Base-by-base conservation (phyloP, 1,140 invertebrate species). In the Trinorchestia longiramus region DNA sequence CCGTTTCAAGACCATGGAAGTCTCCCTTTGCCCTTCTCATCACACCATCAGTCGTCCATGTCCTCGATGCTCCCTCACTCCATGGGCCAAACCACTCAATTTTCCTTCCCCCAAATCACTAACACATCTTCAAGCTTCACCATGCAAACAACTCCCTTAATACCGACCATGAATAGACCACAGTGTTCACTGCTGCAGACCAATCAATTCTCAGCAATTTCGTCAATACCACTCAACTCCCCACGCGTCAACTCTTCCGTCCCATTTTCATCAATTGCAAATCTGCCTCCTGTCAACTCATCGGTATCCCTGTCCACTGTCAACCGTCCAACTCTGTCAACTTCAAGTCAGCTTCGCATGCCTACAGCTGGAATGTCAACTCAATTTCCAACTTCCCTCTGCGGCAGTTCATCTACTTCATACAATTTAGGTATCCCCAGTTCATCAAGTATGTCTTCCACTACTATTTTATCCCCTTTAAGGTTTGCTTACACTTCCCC, bases 391-490 rank as follows among this genome's bases (percentile, higher is more conserved):
- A 43, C 15, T 45, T 45, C 92, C 8, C 11, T 23, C 40, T 94
- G 41, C 41, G n/a, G 41, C 88, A 90, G 88, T 6, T n/a, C 92
- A 40, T 23, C 40, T 44, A 47, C 43, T 6, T 47, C 43, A 90
- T 17, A 0, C 19, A 94, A 47, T 45, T 15, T 44, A 45, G 40
- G 44, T 8, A 28, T 43, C 15, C 43, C 92, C 88, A 90, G 88
- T 42, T 77, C 62, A 90, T 90, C 88, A 11, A 90, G 28, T 90
- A 90, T 90, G 88, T 90, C 88, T 90, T 90, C 88, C 88, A 90
- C 88, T 19, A 47, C 92, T 45, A 94, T 94, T 45, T 43, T 94
- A 43, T 94, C 92, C 43, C 92, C 92, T 43, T 40, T 94, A 3
- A 40, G 92, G 40, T 94, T 94, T 40, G 43, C 92, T 47, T 94